Conservation (phyloP, 2,113 vertebrate species). For the Hepsetus odoe region DNA sequence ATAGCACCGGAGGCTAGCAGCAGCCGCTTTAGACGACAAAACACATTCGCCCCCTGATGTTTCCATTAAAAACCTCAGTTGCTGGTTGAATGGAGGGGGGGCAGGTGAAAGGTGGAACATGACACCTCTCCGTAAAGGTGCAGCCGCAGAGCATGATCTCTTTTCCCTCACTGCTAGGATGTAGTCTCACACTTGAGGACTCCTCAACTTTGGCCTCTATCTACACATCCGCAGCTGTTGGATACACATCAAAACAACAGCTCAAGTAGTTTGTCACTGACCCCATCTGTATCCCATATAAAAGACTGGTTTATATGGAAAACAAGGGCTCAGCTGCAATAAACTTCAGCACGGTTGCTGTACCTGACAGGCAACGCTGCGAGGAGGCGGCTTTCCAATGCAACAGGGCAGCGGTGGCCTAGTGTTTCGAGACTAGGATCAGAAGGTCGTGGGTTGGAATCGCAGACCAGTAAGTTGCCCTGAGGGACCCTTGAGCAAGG, state of each 20-base stretch:
- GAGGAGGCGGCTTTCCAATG: no score
- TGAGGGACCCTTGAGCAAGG: no score
- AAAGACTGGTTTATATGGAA: neutral
- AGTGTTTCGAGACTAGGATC: no score
- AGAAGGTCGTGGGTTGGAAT: no score
- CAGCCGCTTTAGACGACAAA: constrained; percentile 39
- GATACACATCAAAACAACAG: neutral
- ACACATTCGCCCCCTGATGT: constrained; percentile 44
- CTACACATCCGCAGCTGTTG: neutral
- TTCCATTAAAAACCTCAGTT: constrained; percentile 49
- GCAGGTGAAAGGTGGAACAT: constrained; percentile 44
- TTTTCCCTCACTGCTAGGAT: constrained; percentile 5
- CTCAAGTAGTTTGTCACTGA: neutral
- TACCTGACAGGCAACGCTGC: neutral
- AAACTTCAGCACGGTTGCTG: no score
- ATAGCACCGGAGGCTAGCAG: constrained; percentile 36
- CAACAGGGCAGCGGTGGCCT: no score
- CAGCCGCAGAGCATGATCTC: constrained; percentile 31
- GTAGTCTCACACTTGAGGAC: neutral
- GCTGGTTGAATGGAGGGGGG: constrained; percentile 32
- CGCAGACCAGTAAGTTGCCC: no score
- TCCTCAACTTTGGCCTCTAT: constrained; percentile 1
- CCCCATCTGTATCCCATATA: neutral
- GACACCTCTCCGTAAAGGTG: constrained; percentile 43
- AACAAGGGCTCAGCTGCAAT: neutral